These are phyloP conservation scores for Balaenoptera acutorostrata DNA, from an alignment of 2,113 vertebrate species.

Conservation along the genomic window DNA sequence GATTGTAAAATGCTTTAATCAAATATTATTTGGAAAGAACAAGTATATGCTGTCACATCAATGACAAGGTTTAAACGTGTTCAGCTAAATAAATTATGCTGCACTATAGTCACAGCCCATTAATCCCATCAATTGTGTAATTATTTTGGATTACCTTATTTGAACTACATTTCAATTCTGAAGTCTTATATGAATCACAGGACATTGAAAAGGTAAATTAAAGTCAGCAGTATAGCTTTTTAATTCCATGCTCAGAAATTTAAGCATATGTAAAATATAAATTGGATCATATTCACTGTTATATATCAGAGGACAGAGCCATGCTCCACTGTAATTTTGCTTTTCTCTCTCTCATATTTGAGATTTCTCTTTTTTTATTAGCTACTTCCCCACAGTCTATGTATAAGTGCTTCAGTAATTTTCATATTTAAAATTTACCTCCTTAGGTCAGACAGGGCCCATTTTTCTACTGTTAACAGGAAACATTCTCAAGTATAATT, in stretches of 20 bases:
- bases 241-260: slow-evolving; percentile 5
- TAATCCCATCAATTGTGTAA: neutral
- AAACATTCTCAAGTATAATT: neutral
- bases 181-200: neutral
- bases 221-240: neutral
- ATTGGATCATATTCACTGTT: neutral
- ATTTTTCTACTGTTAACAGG: neutral
- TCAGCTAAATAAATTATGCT: slow-evolving; percentile 10
- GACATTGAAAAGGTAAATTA: neutral
- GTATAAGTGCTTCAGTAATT: neutral
- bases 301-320: neutral
- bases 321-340: neutral
- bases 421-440: neutral
- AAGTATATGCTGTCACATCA: neutral
- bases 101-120: neutral
- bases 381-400: neutral
- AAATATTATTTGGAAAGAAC: slow-evolving; percentile 9
- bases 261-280: neutral
- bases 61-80: slow-evolving; percentile 8
- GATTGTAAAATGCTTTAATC: slow-evolving; percentile 2
- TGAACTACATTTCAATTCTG: neutral
- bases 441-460: neutral
- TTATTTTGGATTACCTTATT: slow-evolving; percentile 42
- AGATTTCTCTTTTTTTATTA: neutral
- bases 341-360: neutral